phyloP scores from a whole-genome alignment of 2,888 invertebrate species.

The Synanthedon tipuliformis region DNA sequence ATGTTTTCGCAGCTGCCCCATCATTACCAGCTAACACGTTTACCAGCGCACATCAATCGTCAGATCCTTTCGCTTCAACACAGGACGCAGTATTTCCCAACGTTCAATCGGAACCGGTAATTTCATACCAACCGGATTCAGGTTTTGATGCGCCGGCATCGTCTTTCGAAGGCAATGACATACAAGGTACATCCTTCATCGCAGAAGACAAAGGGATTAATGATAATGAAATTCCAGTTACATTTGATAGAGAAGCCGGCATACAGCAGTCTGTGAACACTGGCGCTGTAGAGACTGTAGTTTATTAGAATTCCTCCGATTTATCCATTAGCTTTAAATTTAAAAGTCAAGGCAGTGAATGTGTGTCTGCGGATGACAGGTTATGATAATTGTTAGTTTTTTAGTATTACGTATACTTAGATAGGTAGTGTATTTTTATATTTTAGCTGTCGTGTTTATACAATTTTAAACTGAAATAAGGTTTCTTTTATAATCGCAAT shows the following conservation, averaged over 20 bases:
- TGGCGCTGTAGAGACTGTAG: constrained; percentile 42
- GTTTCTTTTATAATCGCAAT: too few relatives aligned
- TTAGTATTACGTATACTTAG: too few relatives aligned
- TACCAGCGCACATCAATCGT: constrained; percentile 7
- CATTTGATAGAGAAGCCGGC: constrained; percentile 48
- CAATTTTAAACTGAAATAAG: too few relatives aligned
- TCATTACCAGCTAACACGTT: constrained; percentile 17
- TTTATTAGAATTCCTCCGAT: constrained; percentile 27
- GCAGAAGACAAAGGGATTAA: constrained; percentile 22
- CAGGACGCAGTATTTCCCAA: constrained; percentile 17
- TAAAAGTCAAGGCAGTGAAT: too few relatives aligned
- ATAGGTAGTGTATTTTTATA: too few relatives aligned
- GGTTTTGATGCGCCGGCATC: constrained; percentile 32
- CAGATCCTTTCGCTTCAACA: constrained; percentile 25
- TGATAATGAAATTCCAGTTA: constrained; percentile 33
- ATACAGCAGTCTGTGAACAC: constrained; percentile 47
- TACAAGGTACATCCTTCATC: constrained; percentile 20
- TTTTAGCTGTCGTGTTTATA: too few relatives aligned
- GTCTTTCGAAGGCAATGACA: constrained; percentile 28
- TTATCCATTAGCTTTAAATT: background rate
- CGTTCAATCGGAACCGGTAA: constrained; percentile 25
- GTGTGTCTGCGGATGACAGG: too few relatives aligned
- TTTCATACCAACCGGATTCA: constrained; percentile 21
- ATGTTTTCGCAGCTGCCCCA: constrained; percentile 30
- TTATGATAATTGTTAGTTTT: too few relatives aligned